Evolutionary conservation across 2,888 invertebrate species (phyloP).

Genomic region (Andrena fulva): DNA sequence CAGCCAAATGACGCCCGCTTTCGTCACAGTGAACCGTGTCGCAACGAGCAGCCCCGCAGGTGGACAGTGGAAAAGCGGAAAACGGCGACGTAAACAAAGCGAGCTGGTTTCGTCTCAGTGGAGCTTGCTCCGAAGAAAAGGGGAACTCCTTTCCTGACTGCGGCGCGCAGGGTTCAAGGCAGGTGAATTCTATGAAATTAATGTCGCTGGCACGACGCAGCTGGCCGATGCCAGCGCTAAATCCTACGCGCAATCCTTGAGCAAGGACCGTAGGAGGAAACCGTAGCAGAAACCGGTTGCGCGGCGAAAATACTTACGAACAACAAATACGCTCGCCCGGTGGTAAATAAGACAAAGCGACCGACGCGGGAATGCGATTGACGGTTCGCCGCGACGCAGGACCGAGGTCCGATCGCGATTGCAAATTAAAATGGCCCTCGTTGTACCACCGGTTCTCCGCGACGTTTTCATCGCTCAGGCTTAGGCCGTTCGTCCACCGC

Average conservation of each 20-base stretch:
- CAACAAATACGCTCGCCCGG: background rate
- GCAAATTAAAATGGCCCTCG: background rate
- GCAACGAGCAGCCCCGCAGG: background rate
- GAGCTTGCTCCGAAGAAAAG: background rate
- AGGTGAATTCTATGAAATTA: slow-evolving; percentile 2
- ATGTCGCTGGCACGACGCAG: background rate
- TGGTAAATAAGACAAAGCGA: background rate
- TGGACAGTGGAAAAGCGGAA: background rate
- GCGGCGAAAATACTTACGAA: background rate
- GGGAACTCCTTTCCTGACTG: background rate
- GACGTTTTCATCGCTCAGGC: background rate
- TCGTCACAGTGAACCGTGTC: background rate
- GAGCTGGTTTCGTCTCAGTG: background rate
- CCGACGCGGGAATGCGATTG: background rate
- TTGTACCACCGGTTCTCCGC: background rate
- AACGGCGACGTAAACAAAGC: background rate
- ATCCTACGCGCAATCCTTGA: slow-evolving; percentile 29
- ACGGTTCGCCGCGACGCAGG: background rate
- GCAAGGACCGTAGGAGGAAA: slow-evolving; percentile 41
- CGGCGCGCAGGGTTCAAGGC: slow-evolving; percentile 30
- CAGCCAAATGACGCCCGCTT: background rate
- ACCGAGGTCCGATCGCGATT: background rate
- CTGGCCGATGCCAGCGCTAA: background rate
- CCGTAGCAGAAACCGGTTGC: slow-evolving; percentile 45
- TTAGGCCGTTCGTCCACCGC: background rate